Base-by-base conservation (phyloP, 2,888 invertebrate genomes). In the Sminthurides aquaticus region DNA sequence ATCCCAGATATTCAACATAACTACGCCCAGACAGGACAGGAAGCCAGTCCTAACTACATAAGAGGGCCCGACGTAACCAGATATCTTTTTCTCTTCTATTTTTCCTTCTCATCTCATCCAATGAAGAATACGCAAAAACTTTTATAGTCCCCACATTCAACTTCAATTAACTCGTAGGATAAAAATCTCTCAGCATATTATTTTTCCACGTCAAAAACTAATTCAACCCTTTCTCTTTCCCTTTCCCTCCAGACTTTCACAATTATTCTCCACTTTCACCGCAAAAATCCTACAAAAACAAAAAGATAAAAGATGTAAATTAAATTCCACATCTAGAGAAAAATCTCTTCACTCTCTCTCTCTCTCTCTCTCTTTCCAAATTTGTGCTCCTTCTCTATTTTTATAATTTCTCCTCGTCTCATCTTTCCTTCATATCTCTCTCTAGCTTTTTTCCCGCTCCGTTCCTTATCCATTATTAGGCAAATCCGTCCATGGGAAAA, bases 81-180 rank as follows among this genome's bases (percentile, higher is more conserved):
- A 34, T 57, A 20, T 22, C 49, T 60, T 27, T 49, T n/a, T 49
- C 11, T 26, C 58, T 58, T 3, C 49, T 49, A 59, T 57, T 49
- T 57, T 56, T 26, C 56, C 62, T 57, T 64, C 54, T 34, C 26
- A 43, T 11, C 43, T 34, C 15, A 11, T 34, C 43, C 15, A 15
- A 15, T 34, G 43, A 15, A 5, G 15, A 34, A 34, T 15, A 15
- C 43, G 43, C 8, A 34, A 34, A 34, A 34, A 34, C 43, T 34
- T 34, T 34, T 34, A 34, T 34, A 34, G 43, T 34, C 43, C 43
- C 15, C 5, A 15, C 43, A 34, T 34, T 34, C 43, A 15, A 34
- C 43, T 34, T 34, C 43, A 34, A 34, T 34, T 34, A 34, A 34
- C 43, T 34, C 43, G 5, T 34, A 15, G 43, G 43, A 34, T 34